A percentile compares a stretch with the other conserved stretches of the same genome.
Conservation (phyloP, 2,113 vertebrate genomes). For the Cephalopterus ornatus region DNA sequence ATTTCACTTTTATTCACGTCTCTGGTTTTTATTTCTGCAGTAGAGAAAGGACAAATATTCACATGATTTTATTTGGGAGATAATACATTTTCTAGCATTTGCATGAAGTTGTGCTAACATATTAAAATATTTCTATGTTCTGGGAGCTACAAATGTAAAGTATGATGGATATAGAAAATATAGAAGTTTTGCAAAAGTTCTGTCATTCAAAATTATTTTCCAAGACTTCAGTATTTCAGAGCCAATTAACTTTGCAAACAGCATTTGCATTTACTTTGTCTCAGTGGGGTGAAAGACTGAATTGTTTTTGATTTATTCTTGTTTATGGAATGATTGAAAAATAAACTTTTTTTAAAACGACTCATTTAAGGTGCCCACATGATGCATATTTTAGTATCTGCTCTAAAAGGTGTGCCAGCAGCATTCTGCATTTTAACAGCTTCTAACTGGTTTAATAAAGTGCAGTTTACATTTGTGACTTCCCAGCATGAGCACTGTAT, state of each 20-base stretch:
- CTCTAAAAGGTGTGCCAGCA: slow-evolving; percentile 51
- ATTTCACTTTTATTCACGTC: background rate
- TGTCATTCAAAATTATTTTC: slow-evolving; percentile 13
- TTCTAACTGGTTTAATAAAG: slow-evolving; percentile 48
- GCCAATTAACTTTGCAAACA: slow-evolving; percentile 22
- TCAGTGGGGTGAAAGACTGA: slow-evolving; percentile 34
- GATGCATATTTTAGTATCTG: slow-evolving; percentile 24
- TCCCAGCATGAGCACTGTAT: slow-evolving; percentile 28
- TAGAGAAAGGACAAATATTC: background rate
- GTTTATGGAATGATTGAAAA: slow-evolving; percentile 40
- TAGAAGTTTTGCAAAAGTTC: background rate
- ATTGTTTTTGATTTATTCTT: slow-evolving; percentile 43
- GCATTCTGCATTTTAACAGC: slow-evolving; percentile 39
- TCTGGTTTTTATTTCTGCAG: background rate
- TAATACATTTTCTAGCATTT: background rate
- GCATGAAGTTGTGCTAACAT: background rate
- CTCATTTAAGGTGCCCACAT: slow-evolving; percentile 8
- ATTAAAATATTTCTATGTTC: background rate
- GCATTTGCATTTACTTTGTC: slow-evolving; percentile 33
- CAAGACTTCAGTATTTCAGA: background rate
- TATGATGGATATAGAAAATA: background rate
- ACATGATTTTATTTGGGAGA: background rate
- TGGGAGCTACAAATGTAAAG: background rate
- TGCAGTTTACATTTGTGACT: slow-evolving; percentile 27
- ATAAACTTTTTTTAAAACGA: background rate